These are phyloP conservation scores for Chrysotoxum bicinctum DNA, from an alignment of 2,888 invertebrate genomes.

Conservation along the genomic window DNA sequence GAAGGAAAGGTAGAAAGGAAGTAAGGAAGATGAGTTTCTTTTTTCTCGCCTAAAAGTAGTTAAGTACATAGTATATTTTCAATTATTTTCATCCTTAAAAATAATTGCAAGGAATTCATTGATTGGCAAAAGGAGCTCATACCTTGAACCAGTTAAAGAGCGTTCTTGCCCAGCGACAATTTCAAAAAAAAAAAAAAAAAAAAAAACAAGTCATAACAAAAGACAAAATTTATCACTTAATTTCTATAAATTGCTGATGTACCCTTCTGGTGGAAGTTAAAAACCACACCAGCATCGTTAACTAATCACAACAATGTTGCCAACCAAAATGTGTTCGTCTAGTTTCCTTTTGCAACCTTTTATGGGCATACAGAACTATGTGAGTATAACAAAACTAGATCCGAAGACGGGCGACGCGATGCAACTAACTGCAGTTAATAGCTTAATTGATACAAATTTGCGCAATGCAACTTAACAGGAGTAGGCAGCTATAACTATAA, in stretches of 20 bases:
- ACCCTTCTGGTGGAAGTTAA: background rate
- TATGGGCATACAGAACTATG: constrained; percentile 46
- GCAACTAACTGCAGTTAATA: constrained; percentile 55
- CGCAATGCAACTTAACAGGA: constrained; percentile 56
- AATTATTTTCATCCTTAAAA: constrained; percentile 1
- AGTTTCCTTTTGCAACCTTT: constrained; percentile 41
- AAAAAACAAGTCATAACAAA: constrained; percentile 12
- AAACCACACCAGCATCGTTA: constrained; percentile 16
- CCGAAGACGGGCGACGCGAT: constrained; percentile 26
- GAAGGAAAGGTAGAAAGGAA: background rate
- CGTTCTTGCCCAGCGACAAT: background rate
- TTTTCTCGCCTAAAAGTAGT: background rate
- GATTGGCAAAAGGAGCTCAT: background rate
- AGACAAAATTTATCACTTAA: constrained; percentile 31
- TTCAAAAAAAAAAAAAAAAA: too few species aligned
- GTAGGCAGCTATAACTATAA: background rate
- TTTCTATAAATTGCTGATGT: constrained; percentile 16
- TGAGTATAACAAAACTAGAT: constrained; percentile 46
- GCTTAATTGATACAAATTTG: constrained; percentile 72
- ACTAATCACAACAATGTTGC: constrained; percentile 59
- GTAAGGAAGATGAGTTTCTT: background rate
- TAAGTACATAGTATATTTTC: background rate
- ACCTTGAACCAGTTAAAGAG: background rate
- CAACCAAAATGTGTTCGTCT: constrained; percentile 49
- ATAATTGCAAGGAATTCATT: constrained; percentile 12